Conservation (phyloP, 2,797 vertebrate species). For the Sebastes steindachneri region DNA sequence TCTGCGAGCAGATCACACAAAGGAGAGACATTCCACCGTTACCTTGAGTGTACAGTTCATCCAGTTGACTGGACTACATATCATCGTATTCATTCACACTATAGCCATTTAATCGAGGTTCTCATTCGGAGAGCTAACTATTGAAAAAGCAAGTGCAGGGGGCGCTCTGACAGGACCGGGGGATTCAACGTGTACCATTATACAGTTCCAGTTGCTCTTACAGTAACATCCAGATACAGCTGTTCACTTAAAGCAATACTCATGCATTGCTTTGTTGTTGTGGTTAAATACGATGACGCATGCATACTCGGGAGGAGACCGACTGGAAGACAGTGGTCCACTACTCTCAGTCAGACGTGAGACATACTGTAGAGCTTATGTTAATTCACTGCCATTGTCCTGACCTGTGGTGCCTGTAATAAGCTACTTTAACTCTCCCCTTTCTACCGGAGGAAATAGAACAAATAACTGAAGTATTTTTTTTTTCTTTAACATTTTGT, state of each 20-base stretch:
- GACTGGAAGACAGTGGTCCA: neutral
- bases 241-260: slow-evolving; percentile 67
- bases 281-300: slow-evolving; percentile 10
- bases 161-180: neutral
- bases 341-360: slow-evolving; percentile 22
- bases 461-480: slow-evolving; percentile 56
- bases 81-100: slow-evolving; percentile 10
- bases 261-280: slow-evolving; percentile 29
- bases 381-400: slow-evolving; percentile 78
- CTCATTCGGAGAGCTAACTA: neutral
- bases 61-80: neutral
- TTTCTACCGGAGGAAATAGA: slow-evolving; percentile 49
- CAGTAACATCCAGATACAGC: slow-evolving; percentile 6
- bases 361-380: slow-evolving; percentile 53
- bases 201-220: neutral
- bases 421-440: slow-evolving; percentile 44
- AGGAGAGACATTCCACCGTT: slow-evolving; percentile 16
- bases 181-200: neutral
- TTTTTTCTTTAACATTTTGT: slow-evolving; percentile 48
- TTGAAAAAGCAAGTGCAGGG: neutral
- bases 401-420: slow-evolving; percentile 79
- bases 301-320: slow-evolving; percentile 28
- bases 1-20: neutral
- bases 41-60: neutral
- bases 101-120: neutral